Percentiles rank a stretch among this genome's conserved stretches.
These are phyloP conservation scores for Syritta pipiens DNA, from an alignment of 2,888 invertebrate genomes.

Conservation along the genomic window DNA sequence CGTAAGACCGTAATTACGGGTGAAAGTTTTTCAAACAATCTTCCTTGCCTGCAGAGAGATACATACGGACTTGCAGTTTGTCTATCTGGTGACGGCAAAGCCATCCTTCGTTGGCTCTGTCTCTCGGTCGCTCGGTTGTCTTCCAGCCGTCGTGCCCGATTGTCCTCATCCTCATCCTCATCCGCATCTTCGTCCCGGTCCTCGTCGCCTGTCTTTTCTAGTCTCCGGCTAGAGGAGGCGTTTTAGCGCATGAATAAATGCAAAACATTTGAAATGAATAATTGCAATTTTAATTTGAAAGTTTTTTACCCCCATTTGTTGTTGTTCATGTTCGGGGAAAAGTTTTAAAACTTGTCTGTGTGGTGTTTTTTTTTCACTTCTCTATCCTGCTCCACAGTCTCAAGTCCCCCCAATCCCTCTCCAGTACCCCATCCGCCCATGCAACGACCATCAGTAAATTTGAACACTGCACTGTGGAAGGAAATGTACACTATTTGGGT, in stretches of 20 bases:
- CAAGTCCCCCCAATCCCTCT: background rate
- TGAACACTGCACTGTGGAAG: background rate
- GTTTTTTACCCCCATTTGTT: slow-evolving; percentile 10
- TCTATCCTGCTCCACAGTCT: no score
- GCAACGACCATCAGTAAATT: background rate
- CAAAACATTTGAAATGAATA: slow-evolving; percentile 62
- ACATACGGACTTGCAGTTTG: slow-evolving; percentile 8
- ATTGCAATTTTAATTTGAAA: slow-evolving; percentile 64
- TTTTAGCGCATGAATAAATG: slow-evolving; percentile 61
- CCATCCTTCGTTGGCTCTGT: background rate
- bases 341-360: slow-evolving; percentile 23
- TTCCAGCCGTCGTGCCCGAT: background rate
- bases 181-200: background rate
- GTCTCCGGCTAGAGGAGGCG: slow-evolving; percentile 3
- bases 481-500: slow-evolving; percentile 11
- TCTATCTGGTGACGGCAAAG: slow-evolving; percentile 1
- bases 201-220: background rate
- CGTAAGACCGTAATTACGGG: slow-evolving; percentile 46
- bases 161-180: background rate
- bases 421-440: background rate
- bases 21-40: slow-evolving; percentile 48
- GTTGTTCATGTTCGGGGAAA: background rate
- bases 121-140: background rate
- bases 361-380: background rate
- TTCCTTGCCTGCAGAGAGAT: slow-evolving; percentile 19